A percentile compares a stretch with the other conserved stretches of the same genome.
Conservation (phyloP, 2,797 vertebrate species). For the Lycodopsis pacificus region DNA sequence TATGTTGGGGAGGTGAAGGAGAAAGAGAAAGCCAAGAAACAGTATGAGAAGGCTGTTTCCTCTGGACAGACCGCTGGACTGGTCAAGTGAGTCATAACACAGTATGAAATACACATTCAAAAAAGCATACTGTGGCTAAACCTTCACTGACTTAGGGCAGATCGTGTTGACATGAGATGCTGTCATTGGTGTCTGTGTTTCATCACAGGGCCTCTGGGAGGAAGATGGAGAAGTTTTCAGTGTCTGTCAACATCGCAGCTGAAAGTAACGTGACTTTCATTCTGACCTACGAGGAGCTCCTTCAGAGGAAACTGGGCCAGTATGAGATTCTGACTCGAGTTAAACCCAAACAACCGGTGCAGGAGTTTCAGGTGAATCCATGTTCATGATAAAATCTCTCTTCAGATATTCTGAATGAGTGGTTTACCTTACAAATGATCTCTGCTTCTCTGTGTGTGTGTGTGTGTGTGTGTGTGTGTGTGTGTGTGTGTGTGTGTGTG, state of each 20-base stretch:
- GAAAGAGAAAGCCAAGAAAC: slow-evolving; percentile 88
- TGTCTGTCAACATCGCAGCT: slow-evolving; percentile 90
- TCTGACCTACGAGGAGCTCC: slow-evolving; percentile 92
- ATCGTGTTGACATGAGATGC: not conserved
- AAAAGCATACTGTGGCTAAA: not conserved
- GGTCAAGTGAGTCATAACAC: slow-evolving; percentile 44
- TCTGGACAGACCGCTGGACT: slow-evolving; percentile 48
- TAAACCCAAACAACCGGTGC: slow-evolving; percentile 89
- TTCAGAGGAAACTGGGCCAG: slow-evolving; percentile 87
- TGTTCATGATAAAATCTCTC: not conserved
- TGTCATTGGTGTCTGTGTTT: not conserved
- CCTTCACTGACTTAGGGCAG: not conserved
- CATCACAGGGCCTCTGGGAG: slow-evolving; percentile 88
- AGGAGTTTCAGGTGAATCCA: slow-evolving; percentile 87
- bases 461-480: no score
- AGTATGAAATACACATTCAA: not conserved
- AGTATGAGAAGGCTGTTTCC: slow-evolving; percentile 90
- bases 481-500: no score
- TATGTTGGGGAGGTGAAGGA: slow-evolving; percentile 90
- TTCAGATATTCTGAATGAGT: not conserved
- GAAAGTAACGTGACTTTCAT: slow-evolving; percentile 89
- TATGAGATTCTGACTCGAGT: slow-evolving; percentile 92
- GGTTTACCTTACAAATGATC: not conserved
- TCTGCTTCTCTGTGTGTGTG: not conserved
- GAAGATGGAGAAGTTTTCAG: slow-evolving; percentile 93